Percentiles rank a stretch among this genome's conserved stretches.
These are phyloP conservation scores for Gephyroberyx darwinii DNA, from an alignment of 2,797 vertebrate species.

Conservation along the genomic window DNA sequence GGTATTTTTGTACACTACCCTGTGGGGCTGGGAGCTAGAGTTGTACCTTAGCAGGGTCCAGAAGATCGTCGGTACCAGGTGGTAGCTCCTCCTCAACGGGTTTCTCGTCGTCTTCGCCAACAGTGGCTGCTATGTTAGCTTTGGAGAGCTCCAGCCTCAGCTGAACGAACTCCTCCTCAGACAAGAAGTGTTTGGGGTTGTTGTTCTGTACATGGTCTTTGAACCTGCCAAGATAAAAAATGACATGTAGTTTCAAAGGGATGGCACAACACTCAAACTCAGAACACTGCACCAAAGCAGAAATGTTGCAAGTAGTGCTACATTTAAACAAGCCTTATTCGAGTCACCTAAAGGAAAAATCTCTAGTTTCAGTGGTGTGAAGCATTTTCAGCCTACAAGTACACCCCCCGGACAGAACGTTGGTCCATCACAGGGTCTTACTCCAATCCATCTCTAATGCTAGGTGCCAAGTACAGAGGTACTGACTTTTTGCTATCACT, in stretches of 20 bases:
- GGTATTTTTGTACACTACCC: conserved; percentile 43
- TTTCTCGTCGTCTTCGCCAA: conserved; percentile 81
- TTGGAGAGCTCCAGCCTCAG: conserved; percentile 91
- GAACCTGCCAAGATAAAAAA: conserved; percentile 81
- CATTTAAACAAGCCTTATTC: no score
- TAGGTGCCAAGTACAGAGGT: neutral
- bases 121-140: conserved; percentile 78
- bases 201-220: conserved; percentile 96
- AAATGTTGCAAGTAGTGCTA: neutral
- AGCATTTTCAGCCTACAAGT: no score
- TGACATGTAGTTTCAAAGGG: neutral
- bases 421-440: no score
- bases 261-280: neutral
- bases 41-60: conserved; percentile 95
- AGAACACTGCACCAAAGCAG: neutral
- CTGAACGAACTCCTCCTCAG: conserved; percentile 93
- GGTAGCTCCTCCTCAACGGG: conserved; percentile 85
- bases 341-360: no score
- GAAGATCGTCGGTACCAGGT: conserved; percentile 90
- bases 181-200: conserved; percentile 93
- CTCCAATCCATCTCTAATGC: neutral
- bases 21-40: neutral
- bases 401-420: no score
- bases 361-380: no score
- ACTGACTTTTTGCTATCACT: neutral